Evolutionary conservation across 1,140 invertebrate species (phyloP).

Genomic region (Apocrypta bakeri): DNA sequence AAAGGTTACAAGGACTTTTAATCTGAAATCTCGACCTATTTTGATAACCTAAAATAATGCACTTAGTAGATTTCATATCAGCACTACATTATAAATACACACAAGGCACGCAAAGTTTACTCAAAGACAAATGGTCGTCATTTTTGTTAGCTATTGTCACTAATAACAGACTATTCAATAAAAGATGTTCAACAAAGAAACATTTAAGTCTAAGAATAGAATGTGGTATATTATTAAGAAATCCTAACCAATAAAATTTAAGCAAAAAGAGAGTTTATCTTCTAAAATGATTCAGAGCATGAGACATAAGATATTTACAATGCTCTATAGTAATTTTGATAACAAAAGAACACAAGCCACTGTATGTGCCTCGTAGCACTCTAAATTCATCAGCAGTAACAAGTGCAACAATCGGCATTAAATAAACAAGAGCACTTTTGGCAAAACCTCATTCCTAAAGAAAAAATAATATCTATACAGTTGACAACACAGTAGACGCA

Average conservation of each 20-base stretch:
- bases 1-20: constrained; percentile 22
- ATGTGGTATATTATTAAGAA: neutral
- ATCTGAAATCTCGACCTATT: constrained; percentile 9
- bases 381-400: neutral
- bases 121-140: neutral
- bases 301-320: neutral
- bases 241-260: neutral
- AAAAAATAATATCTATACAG: too few species aligned
- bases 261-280: too few species aligned
- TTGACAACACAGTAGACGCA: neutral
- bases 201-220: neutral
- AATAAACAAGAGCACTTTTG: neutral
- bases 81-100: neutral
- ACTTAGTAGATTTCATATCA: neutral
- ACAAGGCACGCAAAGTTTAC: neutral
- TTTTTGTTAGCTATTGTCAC: neutral
- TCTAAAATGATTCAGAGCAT: too few species aligned
- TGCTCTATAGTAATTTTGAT: neutral
- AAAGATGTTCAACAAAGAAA: neutral
- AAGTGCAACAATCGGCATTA: neutral
- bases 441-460: neutral
- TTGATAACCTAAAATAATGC: constrained; percentile 16
- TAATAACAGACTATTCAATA: too few species aligned
- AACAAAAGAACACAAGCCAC: too few species aligned
- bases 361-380: too few species aligned